Base-by-base conservation (phyloP, 2,113 vertebrate genomes). In the Ictidomys tridecemlineatus region DNA sequence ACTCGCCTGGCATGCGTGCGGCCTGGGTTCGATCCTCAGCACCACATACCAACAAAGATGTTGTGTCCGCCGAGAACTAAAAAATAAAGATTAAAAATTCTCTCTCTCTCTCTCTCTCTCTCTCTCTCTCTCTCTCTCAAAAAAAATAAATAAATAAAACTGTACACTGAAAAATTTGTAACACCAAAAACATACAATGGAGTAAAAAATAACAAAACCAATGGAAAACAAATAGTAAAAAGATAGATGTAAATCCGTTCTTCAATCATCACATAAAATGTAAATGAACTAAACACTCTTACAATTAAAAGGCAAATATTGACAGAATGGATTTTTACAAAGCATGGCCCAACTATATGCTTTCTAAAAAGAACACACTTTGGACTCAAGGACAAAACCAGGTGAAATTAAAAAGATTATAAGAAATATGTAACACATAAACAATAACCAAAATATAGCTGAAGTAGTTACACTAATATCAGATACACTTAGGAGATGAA, bases 261-360 rank as follows among this genome's bases (percentile, higher is more conserved):
- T 56, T 65, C 34, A 80, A 42, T 65, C 48, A 86, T 82, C 58
- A 95, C 8, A 69, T 74, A 82, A 92, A 80, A 92, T 80, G 37
- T n/a, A 88, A 95, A 76, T 32, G 28, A 51, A 89, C 82, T 74
- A 65, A 94, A 82, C 34, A 89, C 26, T 56, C 56, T 88, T 34
- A 84, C 48, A 85, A 95, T 95, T 95, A 95, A 91, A 85, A 79
- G 39, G 18, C 11, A 90, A 45, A 74, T n/a, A 91, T 2, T 63
- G 11, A 45, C 53, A 80, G 58, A 67, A 88, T 37, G 32, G 34
- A 69, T 51, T 88, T 74, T 88, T 28, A 37, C 73, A 65, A 74
- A 56, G 76, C 24, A 67, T 42, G 24, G 80, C n/a, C 37, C 77
- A 83, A 87, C 37, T 56, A 42, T 17, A 88, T 82, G 28, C 37